phyloP scores from a whole-genome alignment of 2,113 vertebrate genomes.

The Triplophysa tibetana region DNA sequence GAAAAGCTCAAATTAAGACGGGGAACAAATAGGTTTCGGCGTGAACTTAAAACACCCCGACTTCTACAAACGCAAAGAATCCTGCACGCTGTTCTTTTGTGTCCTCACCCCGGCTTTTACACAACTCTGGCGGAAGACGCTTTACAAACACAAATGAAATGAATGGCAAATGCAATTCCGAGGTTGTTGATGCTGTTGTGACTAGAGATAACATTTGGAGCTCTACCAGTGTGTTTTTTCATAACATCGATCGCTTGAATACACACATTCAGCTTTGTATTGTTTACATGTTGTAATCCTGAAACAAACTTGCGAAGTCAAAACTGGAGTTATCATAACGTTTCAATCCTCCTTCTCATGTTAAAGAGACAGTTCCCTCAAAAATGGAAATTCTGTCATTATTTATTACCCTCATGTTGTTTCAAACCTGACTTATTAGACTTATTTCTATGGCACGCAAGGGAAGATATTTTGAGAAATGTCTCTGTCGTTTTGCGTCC shows the following conservation, averaged over 20 bases:
- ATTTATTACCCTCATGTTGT: no score
- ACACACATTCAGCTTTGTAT: neutral
- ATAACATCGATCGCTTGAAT: neutral
- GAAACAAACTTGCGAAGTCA: no score
- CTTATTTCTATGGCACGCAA: no score
- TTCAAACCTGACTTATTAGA: no score
- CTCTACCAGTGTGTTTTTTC: neutral
- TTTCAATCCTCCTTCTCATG: no score
- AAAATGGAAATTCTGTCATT: no score
- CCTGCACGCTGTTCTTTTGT: neutral
- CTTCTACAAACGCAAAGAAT: neutral
- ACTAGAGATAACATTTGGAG: constrained; percentile 15
- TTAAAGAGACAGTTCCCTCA: no score
- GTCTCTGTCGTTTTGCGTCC: no score
- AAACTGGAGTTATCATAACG: no score
- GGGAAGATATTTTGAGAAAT: no score
- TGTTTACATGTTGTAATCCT: neutral
- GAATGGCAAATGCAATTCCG: neutral
- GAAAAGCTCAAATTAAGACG: constrained; percentile 21
- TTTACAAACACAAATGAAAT: neutral
- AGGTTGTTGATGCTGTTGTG: constrained; percentile 3
- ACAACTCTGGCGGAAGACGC: neutral
- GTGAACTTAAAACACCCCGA: neutral
- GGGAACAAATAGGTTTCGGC: constrained; percentile 30
- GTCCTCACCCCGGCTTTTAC: neutral